Evolutionary conservation across 1,140 invertebrate genomes (phyloP).

Genomic region (Aphidius ervi): DNA sequence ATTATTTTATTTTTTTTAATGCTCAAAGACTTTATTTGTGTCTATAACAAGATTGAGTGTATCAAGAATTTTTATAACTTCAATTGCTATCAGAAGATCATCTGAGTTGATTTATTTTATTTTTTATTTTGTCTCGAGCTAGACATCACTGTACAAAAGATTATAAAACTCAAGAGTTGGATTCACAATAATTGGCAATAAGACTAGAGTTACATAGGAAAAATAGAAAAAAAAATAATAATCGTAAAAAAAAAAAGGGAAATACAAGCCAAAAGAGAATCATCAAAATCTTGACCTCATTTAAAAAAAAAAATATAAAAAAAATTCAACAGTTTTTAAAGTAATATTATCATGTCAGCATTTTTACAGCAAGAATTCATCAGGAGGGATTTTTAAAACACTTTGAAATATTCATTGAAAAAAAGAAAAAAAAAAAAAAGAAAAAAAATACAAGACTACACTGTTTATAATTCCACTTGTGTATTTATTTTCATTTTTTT

Average conservation of each 20-base stretch:
- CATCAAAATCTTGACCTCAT: constrained; percentile 1
- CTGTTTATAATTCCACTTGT: no score
- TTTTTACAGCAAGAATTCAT: background rate
- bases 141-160: no score
- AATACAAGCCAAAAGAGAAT: background rate
- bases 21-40: no score
- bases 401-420: constrained; percentile 2
- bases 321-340: background rate
- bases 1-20: no score
- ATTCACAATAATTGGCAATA: background rate
- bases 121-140: no score
- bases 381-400: background rate
- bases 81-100: no score
- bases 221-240: background rate
- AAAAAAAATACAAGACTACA: no score
- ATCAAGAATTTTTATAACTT: no score
- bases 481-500: no score
- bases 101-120: no score
- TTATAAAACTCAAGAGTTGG: no score
- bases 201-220: background rate
- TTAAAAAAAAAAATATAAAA: background rate
- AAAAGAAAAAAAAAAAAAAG: background rate
- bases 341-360: constrained; percentile 5
- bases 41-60: no score
- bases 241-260: background rate